A percentile compares a stretch with the other conserved stretches of the same genome.
These are phyloP conservation scores for Phataginus tricuspis DNA, from an alignment of 2,797 vertebrate species.

Conservation along the genomic window DNA sequence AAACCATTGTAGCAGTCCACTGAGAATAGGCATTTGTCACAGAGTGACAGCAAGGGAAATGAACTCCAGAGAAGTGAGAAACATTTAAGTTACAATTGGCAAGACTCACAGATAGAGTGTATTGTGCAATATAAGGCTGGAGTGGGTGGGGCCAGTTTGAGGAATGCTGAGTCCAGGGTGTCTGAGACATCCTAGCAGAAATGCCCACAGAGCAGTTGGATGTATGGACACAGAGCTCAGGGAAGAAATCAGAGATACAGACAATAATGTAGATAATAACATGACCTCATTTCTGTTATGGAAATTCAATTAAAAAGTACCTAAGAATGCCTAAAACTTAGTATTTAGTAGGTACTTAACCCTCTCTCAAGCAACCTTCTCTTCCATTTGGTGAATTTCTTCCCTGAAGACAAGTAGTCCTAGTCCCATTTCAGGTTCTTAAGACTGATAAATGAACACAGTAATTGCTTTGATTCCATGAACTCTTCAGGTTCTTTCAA, in stretches of 20 bases:
- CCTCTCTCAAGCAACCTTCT: background rate
- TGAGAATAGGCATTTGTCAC: background rate
- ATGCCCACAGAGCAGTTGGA: background rate
- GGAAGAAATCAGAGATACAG: background rate
- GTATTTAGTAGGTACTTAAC: background rate
- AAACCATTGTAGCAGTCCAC: background rate
- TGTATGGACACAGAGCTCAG: background rate
- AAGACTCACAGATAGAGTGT: background rate
- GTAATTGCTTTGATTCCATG: background rate
- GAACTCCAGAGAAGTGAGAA: background rate
- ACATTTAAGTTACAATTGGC: background rate
- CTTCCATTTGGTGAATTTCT: background rate
- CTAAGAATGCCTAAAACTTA: background rate
- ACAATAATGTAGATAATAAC: background rate
- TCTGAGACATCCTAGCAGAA: background rate
- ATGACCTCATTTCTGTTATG: background rate
- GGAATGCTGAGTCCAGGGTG: background rate
- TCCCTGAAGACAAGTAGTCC: background rate
- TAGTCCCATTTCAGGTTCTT: background rate
- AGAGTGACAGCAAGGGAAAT: background rate
- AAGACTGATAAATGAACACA: background rate
- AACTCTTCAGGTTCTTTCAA: background rate
- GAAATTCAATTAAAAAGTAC: background rate
- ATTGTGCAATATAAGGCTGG: background rate
- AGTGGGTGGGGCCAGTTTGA: background rate